Evolutionary conservation across 2,113 vertebrate species (phyloP).

Genomic region (Calidris pugnax): DNA sequence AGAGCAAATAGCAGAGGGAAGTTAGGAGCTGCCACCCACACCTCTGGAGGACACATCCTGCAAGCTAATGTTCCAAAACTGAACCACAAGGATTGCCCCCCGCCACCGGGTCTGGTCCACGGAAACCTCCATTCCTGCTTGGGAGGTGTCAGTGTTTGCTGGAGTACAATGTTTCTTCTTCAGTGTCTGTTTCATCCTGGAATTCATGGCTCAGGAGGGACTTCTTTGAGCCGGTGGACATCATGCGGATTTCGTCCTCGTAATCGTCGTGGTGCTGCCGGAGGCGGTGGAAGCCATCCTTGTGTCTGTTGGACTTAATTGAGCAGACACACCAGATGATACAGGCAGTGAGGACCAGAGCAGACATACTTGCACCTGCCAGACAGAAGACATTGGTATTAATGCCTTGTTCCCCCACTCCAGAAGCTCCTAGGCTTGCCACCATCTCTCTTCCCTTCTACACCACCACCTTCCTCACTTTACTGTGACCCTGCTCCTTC

Average conservation of each 20-base stretch:
- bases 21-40: slow-evolving; percentile 48
- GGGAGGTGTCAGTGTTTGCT: slow-evolving; percentile 87
- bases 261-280: slow-evolving; percentile 94
- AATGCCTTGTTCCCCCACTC: neutral
- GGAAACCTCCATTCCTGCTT: slow-evolving; percentile 35
- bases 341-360: slow-evolving; percentile 89
- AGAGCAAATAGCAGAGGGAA: slow-evolving; percentile 36
- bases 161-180: slow-evolving; percentile 94
- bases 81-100: slow-evolving; percentile 15
- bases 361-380: slow-evolving; percentile 93
- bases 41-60: slow-evolving; percentile 58
- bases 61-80: slow-evolving; percentile 60
- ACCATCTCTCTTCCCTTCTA: neutral
- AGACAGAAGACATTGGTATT: neutral
- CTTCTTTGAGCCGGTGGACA: slow-evolving; percentile 95
- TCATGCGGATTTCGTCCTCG: slow-evolving; percentile 93
- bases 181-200: slow-evolving; percentile 98
- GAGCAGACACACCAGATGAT: slow-evolving; percentile 98
- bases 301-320: slow-evolving; percentile 94
- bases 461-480: neutral
- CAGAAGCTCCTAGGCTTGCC: neutral
- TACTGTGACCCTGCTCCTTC: neutral
- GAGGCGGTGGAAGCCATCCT: slow-evolving; percentile 95
- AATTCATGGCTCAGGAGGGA: slow-evolving; percentile 94
- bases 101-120: slow-evolving; percentile 40